Evolutionary conservation across 2,113 vertebrate genomes (phyloP).

Genomic region (Morone saxatilis): DNA sequence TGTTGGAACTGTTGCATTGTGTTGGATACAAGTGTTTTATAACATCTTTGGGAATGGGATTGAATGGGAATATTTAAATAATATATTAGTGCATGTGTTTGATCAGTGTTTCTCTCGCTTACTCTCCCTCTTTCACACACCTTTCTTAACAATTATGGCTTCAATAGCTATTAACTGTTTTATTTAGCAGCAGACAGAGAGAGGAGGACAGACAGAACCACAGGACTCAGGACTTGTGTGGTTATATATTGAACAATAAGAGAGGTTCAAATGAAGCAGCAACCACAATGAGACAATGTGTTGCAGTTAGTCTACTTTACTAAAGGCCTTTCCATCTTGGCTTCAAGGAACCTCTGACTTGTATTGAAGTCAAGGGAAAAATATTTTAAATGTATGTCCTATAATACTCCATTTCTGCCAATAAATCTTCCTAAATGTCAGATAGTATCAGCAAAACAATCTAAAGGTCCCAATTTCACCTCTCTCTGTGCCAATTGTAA

Average conservation of each 20-base stretch:
- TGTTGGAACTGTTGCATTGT: conserved; percentile 5
- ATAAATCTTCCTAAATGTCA: too few species aligned
- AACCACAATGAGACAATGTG: background rate
- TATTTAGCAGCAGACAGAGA: conserved; percentile 53
- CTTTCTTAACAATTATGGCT: conserved; percentile 60
- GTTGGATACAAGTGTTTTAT: background rate
- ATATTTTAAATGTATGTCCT: too few species aligned
- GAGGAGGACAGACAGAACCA: background rate
- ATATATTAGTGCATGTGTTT: background rate
- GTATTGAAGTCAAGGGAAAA: too few species aligned
- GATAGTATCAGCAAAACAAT: background rate
- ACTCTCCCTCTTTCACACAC: conserved; percentile 19
- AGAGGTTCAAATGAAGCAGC: conserved; percentile 21
- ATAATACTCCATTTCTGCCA: too few species aligned
- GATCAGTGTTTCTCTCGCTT: background rate
- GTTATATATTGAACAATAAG: conserved; percentile 23
- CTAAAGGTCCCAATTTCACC: too few species aligned
- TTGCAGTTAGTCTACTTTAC: background rate
- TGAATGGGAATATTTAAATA: background rate
- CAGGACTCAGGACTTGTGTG: conserved; percentile 30
- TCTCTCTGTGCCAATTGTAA: background rate
- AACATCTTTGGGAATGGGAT: background rate
- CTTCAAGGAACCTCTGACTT: too few species aligned
- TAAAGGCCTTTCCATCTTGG: too few species aligned
- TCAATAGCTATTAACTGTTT: conserved; percentile 67